Evolutionary conservation across 2,113 vertebrate species (phyloP).

Genomic region (Cheilinus undulatus): DNA sequence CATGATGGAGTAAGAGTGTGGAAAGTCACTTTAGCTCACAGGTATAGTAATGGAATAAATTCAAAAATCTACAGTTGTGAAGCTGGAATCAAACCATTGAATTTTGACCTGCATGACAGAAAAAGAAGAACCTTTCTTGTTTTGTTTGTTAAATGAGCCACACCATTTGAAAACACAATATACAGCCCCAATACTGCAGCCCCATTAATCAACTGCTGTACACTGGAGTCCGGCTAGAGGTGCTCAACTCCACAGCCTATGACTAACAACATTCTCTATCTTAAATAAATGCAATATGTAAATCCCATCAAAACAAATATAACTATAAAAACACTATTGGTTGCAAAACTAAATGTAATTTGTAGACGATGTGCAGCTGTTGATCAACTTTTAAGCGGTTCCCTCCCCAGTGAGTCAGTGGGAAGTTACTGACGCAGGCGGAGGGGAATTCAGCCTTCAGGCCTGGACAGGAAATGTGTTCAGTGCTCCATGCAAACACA

Average conservation of each 20-base stretch:
- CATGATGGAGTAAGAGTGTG: background rate
- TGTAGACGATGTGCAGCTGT: background rate
- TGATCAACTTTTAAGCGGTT: background rate
- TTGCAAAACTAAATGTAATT: background rate
- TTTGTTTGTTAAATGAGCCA: background rate
- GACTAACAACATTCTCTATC: background rate
- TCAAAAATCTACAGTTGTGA: background rate
- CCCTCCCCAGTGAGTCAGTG: conserved; percentile 54
- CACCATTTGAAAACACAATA: background rate
- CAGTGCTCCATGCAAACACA: conserved; percentile 23
- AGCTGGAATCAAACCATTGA: too few species aligned
- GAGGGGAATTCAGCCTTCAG: conserved; percentile 60
- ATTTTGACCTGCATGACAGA: background rate
- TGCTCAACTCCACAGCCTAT: too few species aligned
- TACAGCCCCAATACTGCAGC: background rate
- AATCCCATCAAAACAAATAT: background rate
- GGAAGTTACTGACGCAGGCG: conserved; percentile 49
- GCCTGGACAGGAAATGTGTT: conserved; percentile 68
- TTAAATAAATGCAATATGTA: conserved; percentile 4
- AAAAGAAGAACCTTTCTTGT: background rate
- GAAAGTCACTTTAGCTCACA: background rate
- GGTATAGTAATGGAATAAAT: background rate
- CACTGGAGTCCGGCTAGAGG: too few species aligned
- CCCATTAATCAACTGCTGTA: background rate
- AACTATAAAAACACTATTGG: background rate